Evolutionary conservation across 1,140 invertebrate species (phyloP), one percentile per base, ranked within the genome.

Genomic region (Diuraphis noxia): DNA sequence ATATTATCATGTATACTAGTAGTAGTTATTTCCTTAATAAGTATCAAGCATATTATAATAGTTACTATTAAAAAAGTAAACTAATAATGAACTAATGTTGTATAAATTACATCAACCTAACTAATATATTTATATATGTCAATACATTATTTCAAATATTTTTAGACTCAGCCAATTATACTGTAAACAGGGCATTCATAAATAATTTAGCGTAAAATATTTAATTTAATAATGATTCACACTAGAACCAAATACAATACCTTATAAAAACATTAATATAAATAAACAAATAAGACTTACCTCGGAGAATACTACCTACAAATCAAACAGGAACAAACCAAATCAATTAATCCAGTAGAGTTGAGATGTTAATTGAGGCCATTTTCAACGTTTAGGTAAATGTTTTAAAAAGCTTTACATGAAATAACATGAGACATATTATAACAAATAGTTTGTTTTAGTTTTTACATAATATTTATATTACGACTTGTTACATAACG

Each of bases 131-230:
- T 63, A 88, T 88, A 88, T 88, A 87, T 87, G 86, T 63, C 25
- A 40, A 88, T 88, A 88, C 86, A 88, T 88, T 88, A 88, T 88
- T 88, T 88, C 86, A 88, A 88, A 88, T 88, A 88, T 88, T 56
- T 88, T 56, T 63, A 30, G 85, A 86, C 85, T 25, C 5, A 72
- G 30, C n/a, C n/a, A 4, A 52, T 36, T 82, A 21, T 36, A 13
- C 34, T 25, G 21, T 36, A 86, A 19, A 49, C 8, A n/a, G n/a
- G n/a, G n/a, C n/a, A 86, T 34, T 49, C 43, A 52, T 9, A 38
- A 41, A 56, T 56, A 25, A 56, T 72, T 72, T 6, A 72, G 30
- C 30, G 13, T 82, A 30, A 30, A n/a, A 25, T 82, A 82, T 30
- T 25, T 25, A 81, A 81, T 81, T 81, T 36, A 81, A 2, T 25